Base-by-base conservation (phyloP, 2,113 vertebrate species). In the Calyptomena viridis region DNA sequence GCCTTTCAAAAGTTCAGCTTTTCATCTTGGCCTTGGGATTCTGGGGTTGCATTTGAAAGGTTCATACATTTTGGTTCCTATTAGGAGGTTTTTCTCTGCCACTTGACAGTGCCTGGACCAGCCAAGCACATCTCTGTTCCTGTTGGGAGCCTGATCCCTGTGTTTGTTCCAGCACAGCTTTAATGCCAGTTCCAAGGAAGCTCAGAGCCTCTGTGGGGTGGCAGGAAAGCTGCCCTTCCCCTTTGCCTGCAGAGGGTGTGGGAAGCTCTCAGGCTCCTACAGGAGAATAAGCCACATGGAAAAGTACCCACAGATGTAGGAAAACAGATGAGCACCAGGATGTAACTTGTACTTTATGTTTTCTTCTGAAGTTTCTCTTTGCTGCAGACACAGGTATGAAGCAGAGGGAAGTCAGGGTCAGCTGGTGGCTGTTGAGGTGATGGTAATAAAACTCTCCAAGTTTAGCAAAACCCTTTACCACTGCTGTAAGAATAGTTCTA, bases 181-280 rank as follows among this genome's bases (percentile, higher is more conserved):
- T 33, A 30, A 30, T 9, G 13, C 11, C 37, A 1, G 11, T 27
- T 64, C 40, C 40, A 28, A 19, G 37, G 4, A 6, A 64, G 31
- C 31, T 40, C 30, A 8, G 8, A 30, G 46, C 30, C 47, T 11
- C 5, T 0, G 6, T 0, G 5, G 40, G 40, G 19, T 30, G n/a
- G 46, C 25, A 12, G 30, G 33, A 23, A 44, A 18, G 28, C 11
- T 60, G 72, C 62, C 49, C 28, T 7, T 40, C 39, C 1, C 1
- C 1, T 39, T 22, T n/a, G 17, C 42, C 69, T 47, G 53, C n/a
- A n/a, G 52, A 1, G 15, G 50, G 5, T 4, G 22, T 11, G 20
- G 10, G 24, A 47, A 47, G 62, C 55, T 52, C 33, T 20, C 46
- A 10, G 44, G 14, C 33, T 42, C 69, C 64, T 50, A 9, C 47